Evolutionary conservation across 2,797 vertebrate genomes (phyloP), one percentile per base, ranked within the genome.

Genomic region (Myotis planiceps): DNA sequence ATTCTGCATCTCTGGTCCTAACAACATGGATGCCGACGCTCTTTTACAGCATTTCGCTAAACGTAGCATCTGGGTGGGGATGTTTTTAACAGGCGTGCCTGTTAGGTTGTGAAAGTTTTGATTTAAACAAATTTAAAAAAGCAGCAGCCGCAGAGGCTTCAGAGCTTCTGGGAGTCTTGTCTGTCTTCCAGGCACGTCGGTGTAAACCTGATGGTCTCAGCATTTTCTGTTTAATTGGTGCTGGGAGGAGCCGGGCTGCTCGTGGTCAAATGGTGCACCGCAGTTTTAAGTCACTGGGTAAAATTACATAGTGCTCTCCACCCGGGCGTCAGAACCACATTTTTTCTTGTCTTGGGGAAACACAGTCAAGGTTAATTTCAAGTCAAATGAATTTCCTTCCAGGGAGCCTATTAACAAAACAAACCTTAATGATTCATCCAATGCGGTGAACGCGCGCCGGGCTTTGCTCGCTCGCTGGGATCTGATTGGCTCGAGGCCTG

Each of bases 271-370:
- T 83, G 68, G 92, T 90, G 91, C 92, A 79, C 89, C 94, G 82
- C 83, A 93, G 96, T 96, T 95, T 96, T 93, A 90, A 95, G 96
- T 98, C 95, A 37, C 75, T 9, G 92, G 98, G 98, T 97, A 93
- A 96, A 97, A 85, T 92, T 47, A 92, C 94, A 75, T 21, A 25
- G 94, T 93, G 94, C 47, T 98, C 98, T 98, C 97, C 95, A 95
- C 76, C 90, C 34, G 32, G 97, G 86, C 79, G 95, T 96, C 68
- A 92, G 92, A 51, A 95, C 74, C 88, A 88, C 23, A 9, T 92
- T 96, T 94, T 88, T 75, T 97, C 93, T 97, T 63, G 42, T 92
- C 78, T 97, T 89, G 88, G 47, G 92, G 90, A 84, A 95, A 68
- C 39, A 53, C 66, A 60, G 27, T 68, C 92, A 84, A 75, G 63